Conservation (phyloP, 2,888 invertebrate species). For the Rhagium mordax region DNA sequence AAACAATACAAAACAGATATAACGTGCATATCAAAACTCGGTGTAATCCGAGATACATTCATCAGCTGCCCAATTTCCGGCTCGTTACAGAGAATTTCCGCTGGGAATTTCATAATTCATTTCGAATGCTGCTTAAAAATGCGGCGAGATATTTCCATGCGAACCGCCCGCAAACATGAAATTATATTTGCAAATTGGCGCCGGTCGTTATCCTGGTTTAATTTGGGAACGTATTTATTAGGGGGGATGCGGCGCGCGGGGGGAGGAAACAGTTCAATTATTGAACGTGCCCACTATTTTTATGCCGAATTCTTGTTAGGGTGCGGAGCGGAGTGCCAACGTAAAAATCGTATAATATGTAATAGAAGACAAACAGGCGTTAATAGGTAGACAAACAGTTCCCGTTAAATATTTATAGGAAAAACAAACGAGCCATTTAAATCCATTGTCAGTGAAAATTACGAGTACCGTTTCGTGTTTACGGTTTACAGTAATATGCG, state of each 20-base stretch:
- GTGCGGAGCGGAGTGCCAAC: too few species aligned
- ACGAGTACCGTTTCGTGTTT: conserved; percentile 36
- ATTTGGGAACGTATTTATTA: neutral
- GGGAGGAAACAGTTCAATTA: too few species aligned
- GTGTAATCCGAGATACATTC: conserved; percentile 24
- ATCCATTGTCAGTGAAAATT: conserved; percentile 35
- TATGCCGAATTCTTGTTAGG: too few species aligned
- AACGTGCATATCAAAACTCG: conserved; percentile 18
- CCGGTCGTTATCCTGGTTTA: neutral
- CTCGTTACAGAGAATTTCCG: conserved; percentile 11
- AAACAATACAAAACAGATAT: conserved; percentile 2
- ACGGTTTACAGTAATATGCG: conserved; percentile 30
- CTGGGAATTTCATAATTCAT: conserved; percentile 17
- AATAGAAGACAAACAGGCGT: conserved; percentile 29
- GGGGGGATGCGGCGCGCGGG: too few species aligned
- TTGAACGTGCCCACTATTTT: too few species aligned
- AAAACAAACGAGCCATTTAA: conserved; percentile 35
- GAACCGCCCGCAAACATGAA: neutral
- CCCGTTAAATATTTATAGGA: conserved; percentile 33
- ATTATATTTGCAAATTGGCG: neutral
- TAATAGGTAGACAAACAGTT: conserved; percentile 31
- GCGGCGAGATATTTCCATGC: neutral
- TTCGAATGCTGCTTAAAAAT: conserved; percentile 10
- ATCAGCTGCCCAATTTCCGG: conserved; percentile 23
- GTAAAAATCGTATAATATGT: too few species aligned